Conservation (phyloP, 2,888 invertebrate species). For the Pediacus dermestoides region DNA sequence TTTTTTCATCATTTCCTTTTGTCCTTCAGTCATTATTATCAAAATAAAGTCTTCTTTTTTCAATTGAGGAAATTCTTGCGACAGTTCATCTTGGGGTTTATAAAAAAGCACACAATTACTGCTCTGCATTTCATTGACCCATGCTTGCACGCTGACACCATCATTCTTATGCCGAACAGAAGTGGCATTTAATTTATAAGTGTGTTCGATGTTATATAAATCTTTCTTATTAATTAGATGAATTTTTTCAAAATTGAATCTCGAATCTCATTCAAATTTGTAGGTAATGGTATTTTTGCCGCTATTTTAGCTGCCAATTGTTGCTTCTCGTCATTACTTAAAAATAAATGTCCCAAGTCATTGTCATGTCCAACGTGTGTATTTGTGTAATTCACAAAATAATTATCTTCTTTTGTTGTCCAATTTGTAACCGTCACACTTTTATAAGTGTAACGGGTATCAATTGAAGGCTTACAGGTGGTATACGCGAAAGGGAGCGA, state of each 20-base stretch:
- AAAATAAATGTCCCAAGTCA: slow-evolving; percentile 20
- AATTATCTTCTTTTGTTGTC: slow-evolving; percentile 6
- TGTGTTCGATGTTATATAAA: slow-evolving; percentile 20
- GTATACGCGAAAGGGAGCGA: too few relatives aligned
- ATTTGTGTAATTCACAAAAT: slow-evolving; percentile 9
- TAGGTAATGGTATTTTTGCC: slow-evolving; percentile 20
- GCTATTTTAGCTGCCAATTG: slow-evolving; percentile 18
- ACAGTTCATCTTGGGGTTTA: slow-evolving; percentile 23
- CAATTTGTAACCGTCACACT: too few relatives aligned
- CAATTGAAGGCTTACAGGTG: too few relatives aligned
- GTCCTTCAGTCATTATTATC: slow-evolving; percentile 30
- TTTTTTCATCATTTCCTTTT: slow-evolving; percentile 27
- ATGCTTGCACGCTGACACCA: slow-evolving; percentile 19
- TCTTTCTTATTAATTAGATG: slow-evolving; percentile 20
- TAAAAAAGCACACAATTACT: slow-evolving; percentile 22
- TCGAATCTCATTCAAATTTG: slow-evolving; percentile 20
- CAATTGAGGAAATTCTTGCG: slow-evolving; percentile 21
- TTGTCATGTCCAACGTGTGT: slow-evolving; percentile 18
- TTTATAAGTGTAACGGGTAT: too few relatives aligned
- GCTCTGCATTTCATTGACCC: slow-evolving; percentile 19
- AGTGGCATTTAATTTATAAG: slow-evolving; percentile 16
- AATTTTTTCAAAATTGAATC: slow-evolving; percentile 18
- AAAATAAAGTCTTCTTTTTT: slow-evolving; percentile 30
- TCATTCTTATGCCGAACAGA: slow-evolving; percentile 14
- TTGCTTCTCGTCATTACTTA: slow-evolving; percentile 12